phyloP scores from a whole-genome alignment of 2,888 invertebrate species.

The Rhingia campestris region DNA sequence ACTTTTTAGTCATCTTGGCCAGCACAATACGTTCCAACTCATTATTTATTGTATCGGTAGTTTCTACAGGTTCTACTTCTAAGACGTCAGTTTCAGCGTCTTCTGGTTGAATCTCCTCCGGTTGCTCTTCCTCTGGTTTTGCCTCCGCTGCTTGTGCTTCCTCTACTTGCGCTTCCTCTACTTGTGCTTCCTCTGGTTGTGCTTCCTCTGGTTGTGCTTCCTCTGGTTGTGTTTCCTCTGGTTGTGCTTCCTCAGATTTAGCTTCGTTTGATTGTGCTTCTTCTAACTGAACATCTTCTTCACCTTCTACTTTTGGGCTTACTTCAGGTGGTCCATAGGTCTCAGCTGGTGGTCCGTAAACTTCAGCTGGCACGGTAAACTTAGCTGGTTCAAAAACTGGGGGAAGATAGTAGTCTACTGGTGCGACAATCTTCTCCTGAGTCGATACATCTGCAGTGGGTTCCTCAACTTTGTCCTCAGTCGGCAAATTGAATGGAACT shows the following conservation, averaged over 20 bases:
- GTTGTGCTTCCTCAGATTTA: not conserved
- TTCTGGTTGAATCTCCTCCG: not conserved
- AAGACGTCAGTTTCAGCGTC: not conserved
- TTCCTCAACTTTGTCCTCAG: conserved; percentile 21
- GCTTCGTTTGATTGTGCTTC: not conserved
- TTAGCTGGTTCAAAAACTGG: conserved; percentile 44
- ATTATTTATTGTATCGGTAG: not conserved
- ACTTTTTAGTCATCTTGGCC: not conserved
- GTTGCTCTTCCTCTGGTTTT: not conserved
- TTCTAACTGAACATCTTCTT: no score
- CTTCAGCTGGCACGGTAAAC: conserved; percentile 38
- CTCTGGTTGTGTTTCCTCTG: not conserved
- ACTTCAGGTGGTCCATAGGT: conserved; percentile 58
- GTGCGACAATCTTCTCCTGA: conserved; percentile 43
- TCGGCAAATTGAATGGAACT: conserved; percentile 56
- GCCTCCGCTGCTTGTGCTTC: not conserved
- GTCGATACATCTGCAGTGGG: not conserved
- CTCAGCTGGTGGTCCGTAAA: conserved; percentile 54
- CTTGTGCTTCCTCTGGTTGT: not conserved
- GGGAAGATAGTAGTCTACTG: conserved; percentile 50
- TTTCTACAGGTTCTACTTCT: not conserved
- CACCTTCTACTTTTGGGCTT: not conserved
- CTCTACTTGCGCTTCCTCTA: not conserved
- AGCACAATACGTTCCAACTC: not conserved
- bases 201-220: not conserved